Evolutionary conservation across 2,113 vertebrate species (phyloP).

Genomic region (Anguilla japonica): DNA sequence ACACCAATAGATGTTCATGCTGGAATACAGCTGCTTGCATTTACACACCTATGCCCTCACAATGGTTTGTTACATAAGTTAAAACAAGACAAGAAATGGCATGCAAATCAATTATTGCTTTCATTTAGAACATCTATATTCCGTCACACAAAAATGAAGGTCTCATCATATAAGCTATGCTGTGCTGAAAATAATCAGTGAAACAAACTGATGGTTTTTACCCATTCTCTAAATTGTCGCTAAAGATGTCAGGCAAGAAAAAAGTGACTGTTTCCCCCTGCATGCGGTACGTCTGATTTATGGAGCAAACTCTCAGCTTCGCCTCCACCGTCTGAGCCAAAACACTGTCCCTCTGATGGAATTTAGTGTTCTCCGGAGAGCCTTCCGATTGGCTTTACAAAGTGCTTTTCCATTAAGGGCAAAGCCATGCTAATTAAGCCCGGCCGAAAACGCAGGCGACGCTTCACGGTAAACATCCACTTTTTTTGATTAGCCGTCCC

Average conservation of each 20-base stretch:
- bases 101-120: no score
- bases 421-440: conserved; percentile 22
- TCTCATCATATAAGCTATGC: no score
- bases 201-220: background rate
- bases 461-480: conserved; percentile 6
- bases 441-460: background rate
- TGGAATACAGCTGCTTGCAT: no score
- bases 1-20: no score
- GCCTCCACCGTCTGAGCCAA: background rate
- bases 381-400: conserved; percentile 13
- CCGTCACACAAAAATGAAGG: no score
- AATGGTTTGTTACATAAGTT: no score
- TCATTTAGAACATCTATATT: no score
- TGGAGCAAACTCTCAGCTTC: background rate
- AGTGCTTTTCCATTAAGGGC: conserved; percentile 11
- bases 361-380: conserved; percentile 10
- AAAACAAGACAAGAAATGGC: no score
- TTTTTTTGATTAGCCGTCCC: conserved; percentile 22
- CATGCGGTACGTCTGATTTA: background rate
- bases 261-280: background rate
- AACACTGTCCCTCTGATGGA: background rate
- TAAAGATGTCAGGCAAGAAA: background rate
- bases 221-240: background rate
- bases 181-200: background rate
- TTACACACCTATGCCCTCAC: no score